Conservation (phyloP, 2,888 invertebrate species). For the Himalopsyche tibetana region DNA sequence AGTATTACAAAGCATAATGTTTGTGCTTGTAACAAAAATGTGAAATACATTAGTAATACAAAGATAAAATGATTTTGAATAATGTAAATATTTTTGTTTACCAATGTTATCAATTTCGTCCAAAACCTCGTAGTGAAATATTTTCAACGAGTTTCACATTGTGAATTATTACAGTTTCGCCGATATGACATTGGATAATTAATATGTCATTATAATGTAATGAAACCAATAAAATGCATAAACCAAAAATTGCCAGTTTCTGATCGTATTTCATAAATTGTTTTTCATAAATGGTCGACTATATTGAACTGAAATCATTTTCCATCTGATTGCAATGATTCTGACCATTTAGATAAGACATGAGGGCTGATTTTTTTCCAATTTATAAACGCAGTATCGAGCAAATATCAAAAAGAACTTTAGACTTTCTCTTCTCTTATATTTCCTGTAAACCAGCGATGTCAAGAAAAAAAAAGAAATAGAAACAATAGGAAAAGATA, state of each 20-base stretch:
- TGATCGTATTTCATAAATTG: conserved; percentile 9
- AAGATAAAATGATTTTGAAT: no score
- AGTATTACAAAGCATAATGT: no score
- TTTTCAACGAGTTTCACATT: no score
- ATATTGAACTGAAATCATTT: conserved; percentile 34
- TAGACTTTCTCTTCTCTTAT: conserved; percentile 73
- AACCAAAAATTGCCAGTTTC: neutral
- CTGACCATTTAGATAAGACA: neutral
- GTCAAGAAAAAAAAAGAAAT: conserved; percentile 54
- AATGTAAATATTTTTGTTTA: no score
- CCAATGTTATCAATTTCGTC: no score
- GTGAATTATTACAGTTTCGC: no score
- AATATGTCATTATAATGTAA: no score
- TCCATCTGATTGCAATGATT: conserved; percentile 31
- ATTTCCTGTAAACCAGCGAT: conserved; percentile 60
- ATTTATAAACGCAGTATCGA: conserved; percentile 14
- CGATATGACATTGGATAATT: no score
- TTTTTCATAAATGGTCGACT: conserved; percentile 43
- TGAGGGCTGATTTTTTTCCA: conserved; percentile 32
- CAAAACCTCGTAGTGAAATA: no score
- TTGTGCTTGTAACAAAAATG: no score
- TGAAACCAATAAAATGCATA: conserved; percentile 26
- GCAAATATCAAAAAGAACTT: conserved; percentile 79
- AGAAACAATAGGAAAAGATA: conserved; percentile 37
- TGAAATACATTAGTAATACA: no score